A percentile compares a stretch with the other conserved stretches of the same genome.
These are phyloP conservation scores for Akabosia matsudoensis DNA, from an alignment of 1,140 invertebrate genomes.

Conservation along the genomic window DNA sequence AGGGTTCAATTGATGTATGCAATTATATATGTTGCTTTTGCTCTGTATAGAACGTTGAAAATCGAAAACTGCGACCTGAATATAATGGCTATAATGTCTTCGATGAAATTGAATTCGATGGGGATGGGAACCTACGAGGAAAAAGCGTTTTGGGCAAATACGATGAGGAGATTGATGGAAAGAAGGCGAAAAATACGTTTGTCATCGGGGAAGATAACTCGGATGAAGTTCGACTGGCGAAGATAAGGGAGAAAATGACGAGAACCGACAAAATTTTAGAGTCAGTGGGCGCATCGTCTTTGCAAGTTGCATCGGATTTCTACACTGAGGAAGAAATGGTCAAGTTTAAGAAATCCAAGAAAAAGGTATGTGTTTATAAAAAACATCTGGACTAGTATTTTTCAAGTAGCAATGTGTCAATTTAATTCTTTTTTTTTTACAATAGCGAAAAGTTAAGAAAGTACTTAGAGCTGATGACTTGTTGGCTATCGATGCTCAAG, in stretches of 20 bases:
- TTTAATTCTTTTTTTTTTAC: background rate
- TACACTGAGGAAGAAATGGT: slow-evolving; percentile 77
- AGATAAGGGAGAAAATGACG: slow-evolving; percentile 54
- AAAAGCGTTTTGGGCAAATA: slow-evolving; percentile 82
- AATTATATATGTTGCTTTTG: background rate
- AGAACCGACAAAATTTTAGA: slow-evolving; percentile 65
- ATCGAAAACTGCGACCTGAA: slow-evolving; percentile 74
- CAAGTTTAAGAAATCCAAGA: slow-evolving; percentile 90
- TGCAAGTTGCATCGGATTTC: slow-evolving; percentile 81
- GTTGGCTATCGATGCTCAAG: slow-evolving; percentile 51
- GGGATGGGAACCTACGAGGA: slow-evolving; percentile 69
- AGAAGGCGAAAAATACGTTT: slow-evolving; percentile 70
- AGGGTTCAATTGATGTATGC: slow-evolving; percentile 34
- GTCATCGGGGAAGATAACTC: slow-evolving; percentile 57
- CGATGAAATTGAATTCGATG: slow-evolving; percentile 80
- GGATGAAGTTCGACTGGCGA: slow-evolving; percentile 48
- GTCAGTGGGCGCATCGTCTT: slow-evolving; percentile 64
- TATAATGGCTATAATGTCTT: slow-evolving; percentile 70
- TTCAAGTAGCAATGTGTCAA: slow-evolving; percentile 2
- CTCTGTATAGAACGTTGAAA: slow-evolving; percentile 67
- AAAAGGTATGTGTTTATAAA: slow-evolving; percentile 63
- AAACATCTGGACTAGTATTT: background rate
- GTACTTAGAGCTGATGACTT: slow-evolving; percentile 60
- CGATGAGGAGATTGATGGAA: slow-evolving; percentile 88
- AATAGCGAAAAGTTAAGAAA: slow-evolving; percentile 54